Conservation (phyloP, 1,140 invertebrate species). For the Penaeus indicus region DNA sequence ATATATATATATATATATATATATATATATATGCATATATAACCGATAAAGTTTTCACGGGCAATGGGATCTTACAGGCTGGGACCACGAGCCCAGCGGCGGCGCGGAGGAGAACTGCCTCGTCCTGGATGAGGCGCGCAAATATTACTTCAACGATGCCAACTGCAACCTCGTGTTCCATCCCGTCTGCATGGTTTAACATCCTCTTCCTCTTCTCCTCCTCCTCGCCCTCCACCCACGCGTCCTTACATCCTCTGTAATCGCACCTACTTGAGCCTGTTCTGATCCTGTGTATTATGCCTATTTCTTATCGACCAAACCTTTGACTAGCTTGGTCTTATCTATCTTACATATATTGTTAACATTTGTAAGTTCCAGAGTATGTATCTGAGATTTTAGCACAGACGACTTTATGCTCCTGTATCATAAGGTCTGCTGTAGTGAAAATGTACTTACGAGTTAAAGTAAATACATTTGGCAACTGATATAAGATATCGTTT, state of each 20-base stretch:
- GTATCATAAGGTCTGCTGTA: neutral
- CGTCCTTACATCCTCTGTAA: no score
- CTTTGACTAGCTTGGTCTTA: no score
- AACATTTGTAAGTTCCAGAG: no score
- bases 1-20: neutral
- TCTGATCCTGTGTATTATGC: no score
- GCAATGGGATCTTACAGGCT: neutral
- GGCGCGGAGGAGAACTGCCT: slow-evolving; percentile 32
- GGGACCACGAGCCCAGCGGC: neutral
- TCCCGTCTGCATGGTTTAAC: slow-evolving; percentile 13
- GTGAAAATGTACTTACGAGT: no score
- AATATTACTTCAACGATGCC: slow-evolving; percentile 37
- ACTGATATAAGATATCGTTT: no score
- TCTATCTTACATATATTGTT: no score
- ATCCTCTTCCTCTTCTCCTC: neutral
- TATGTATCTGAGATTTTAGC: no score
- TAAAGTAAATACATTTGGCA: no score
- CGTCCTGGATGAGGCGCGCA: neutral
- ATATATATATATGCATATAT: neutral
- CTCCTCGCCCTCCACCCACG: no score
- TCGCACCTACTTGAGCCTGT: no score
- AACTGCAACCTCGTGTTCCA: neutral
- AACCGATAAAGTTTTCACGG: neutral
- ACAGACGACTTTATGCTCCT: neutral
- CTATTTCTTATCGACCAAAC: no score